Base-by-base conservation (phyloP, 2,888 invertebrate genomes). In the Drosophila kambysellisi region DNA sequence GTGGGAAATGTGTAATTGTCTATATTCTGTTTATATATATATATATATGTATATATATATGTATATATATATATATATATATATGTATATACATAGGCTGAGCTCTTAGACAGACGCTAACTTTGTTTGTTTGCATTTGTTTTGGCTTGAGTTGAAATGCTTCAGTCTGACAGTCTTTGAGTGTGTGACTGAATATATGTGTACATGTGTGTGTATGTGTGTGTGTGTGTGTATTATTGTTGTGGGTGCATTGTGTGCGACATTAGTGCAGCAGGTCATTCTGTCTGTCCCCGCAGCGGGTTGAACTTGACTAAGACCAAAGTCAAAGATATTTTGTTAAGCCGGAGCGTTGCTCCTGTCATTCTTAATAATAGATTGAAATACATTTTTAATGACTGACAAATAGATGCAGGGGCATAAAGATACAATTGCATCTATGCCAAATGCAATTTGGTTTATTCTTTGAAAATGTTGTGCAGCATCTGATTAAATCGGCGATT, bases 1-100 rank as follows among this genome's bases (percentile, higher is more conserved):
- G 80, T 77, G 74, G 76, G 68, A 87, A 87, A 81, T 84, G 89
- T 89, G 82, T 86, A 89, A 86, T 89, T 86, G 85, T 86, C 85
- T 81, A 83, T 86, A 83, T 87, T 83, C 82, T 87, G 79, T 77
- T 73, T 74, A 2, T 25, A 25, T 25, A 25, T 25, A 25, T 25
- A 25, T 25, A 25, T 25, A 2, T 25, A 25, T 25, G 2, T 25
- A 25, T 25, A 25, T 25, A 3, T 25, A 25, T 25, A 25, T 25
- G 2, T 25, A 25, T 25, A 2, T 25, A 25, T 25, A n/a, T 43
- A 61, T 15, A 66, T 12, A 58, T 12, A 12, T 39, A 32, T 30
- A 41, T 37, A 51, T 25, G 46, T 29, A 48, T 15, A 46, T 35
- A 41, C 7, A 39, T 39, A 60, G 48, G 52, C 56, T 52, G n/a